phyloP scores from a whole-genome alignment of 2,797 vertebrate genomes.

The Neosilurus hyrtlii region DNA sequence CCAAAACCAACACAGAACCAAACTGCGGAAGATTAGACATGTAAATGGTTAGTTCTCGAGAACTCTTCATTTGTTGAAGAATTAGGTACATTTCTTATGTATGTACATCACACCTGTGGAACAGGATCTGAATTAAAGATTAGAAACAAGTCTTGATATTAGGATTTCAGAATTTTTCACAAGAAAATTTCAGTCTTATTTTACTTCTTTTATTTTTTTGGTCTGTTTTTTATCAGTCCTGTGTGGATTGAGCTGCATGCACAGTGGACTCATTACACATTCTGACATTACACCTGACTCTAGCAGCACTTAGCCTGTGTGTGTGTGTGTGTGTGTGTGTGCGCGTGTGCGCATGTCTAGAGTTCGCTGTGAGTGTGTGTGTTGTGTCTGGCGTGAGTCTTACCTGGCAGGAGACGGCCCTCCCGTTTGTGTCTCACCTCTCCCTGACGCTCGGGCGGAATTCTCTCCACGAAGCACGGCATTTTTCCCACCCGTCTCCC shows the following conservation, averaged over 20 bases:
- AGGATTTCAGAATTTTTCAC: not conserved
- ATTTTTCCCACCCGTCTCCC: conserved; percentile 75
- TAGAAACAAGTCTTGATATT: not conserved
- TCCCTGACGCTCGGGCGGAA: conserved; percentile 77
- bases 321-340: not conserved
- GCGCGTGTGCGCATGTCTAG: not conserved
- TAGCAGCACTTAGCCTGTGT: conserved; percentile 31
- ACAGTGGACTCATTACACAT: conserved; percentile 53
- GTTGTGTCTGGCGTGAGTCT: conserved; percentile 59
- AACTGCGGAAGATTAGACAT: conserved; percentile 35
- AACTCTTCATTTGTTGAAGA: not conserved
- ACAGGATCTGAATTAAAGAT: not conserved
- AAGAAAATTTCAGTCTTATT: not conserved
- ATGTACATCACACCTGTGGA: conserved; percentile 36
- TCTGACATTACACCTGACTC: conserved; percentile 54
- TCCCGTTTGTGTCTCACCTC: conserved; percentile 76
- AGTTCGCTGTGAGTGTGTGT: conserved; percentile 32
- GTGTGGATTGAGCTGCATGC: conserved; percentile 4
- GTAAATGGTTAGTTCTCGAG: conserved; percentile 10
- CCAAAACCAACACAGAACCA: conserved; percentile 46
- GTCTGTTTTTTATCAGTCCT: not conserved
- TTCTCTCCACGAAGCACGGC: conserved; percentile 83
- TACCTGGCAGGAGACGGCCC: conserved; percentile 79
- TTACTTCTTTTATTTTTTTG: not conserved
- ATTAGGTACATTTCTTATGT: not conserved